Evolutionary conservation across 2,113 vertebrate genomes (phyloP), one percentile per base, ranked within the genome.

Genomic region (Speoplatyrhinus poulsoni): DNA sequence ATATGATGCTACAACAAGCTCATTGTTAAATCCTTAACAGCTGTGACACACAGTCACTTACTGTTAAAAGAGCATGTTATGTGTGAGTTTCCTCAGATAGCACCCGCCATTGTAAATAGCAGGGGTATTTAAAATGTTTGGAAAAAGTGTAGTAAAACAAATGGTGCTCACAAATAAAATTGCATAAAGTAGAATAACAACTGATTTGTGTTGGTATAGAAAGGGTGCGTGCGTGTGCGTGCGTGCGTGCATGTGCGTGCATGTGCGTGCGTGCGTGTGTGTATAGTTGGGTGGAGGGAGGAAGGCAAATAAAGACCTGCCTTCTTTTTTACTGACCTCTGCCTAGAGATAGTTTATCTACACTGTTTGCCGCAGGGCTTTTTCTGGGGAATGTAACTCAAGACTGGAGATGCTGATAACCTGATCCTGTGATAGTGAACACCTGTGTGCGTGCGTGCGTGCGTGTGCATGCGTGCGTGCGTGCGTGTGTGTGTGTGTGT

Each of bases 391-490:
- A 86, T 48, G 60, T 63, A 75, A 72, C 26, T 26, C 66, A 54
- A 15, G 60, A 64, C n/a, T n/a, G 65, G 6, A n/a, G 48, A 78
- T 58, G 64, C 81, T 82, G 79, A 79, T 81, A 77, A 82, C 59
- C 32, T 41, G 6, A 16, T 57, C 64, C 11, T 15, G 3, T 12
- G 13, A 52, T 12, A 52, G 11, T 12, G 13, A 52, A 52, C 49
- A 52, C 36, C 36, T 41, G 36, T 47, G 26, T 26, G 26, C 2
- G 26, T 26, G 19, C 2, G 19, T 26, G 26, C 3, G 26, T 26
- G 26, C 26, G 26, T 26, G 26, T 26, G n/a, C n/a, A n/a, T n/a
- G n/a, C n/a, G 19, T 19, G 19, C 19, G 19, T 19, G 19, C 19
- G 19, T 19, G 19, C 19, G n/a, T n/a, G n/a, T n/a, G n/a, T n/a